A percentile compares a stretch with the other conserved stretches of the same genome.
These are phyloP conservation scores for Bembecia ichneumoniformis DNA, from an alignment of 2,888 invertebrate species.

Conservation along the genomic window DNA sequence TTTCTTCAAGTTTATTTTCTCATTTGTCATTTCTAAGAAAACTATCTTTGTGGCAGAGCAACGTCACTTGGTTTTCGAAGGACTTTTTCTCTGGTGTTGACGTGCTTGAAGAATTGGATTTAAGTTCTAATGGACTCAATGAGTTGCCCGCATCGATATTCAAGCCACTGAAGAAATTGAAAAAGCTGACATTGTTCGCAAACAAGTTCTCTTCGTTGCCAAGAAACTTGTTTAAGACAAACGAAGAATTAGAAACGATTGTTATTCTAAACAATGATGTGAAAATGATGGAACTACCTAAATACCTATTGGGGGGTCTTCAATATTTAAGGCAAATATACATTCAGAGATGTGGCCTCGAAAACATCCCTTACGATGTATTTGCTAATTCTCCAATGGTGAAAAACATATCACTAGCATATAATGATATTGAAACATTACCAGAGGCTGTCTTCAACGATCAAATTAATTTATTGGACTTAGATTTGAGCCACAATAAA, in stretches of 20 bases:
- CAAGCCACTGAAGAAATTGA: slow-evolving; percentile 72
- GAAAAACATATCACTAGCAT: slow-evolving; percentile 72
- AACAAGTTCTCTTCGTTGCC: slow-evolving; percentile 78
- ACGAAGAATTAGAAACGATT: slow-evolving; percentile 64
- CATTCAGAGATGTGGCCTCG: slow-evolving; percentile 71
- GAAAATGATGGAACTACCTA: slow-evolving; percentile 70
- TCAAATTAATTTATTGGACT: slow-evolving; percentile 71
- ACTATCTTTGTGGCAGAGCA: slow-evolving; percentile 80
- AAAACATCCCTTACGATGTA: slow-evolving; percentile 72
- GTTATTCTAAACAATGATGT: slow-evolving; percentile 73
- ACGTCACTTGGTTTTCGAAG: slow-evolving; percentile 74
- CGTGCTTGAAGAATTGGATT: slow-evolving; percentile 76
- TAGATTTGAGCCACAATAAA: slow-evolving; percentile 78
- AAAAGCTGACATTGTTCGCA: slow-evolving; percentile 75
- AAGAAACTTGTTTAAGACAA: slow-evolving; percentile 70
- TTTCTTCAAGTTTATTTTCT: slow-evolving; percentile 75
- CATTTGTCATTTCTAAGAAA: slow-evolving; percentile 72
- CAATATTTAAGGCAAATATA: slow-evolving; percentile 69
- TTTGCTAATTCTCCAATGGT: slow-evolving; percentile 74
- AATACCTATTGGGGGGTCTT: slow-evolving; percentile 74
- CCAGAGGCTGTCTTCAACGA: slow-evolving; percentile 76
- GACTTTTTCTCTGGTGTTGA: slow-evolving; percentile 75
- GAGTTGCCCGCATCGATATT: slow-evolving; percentile 75
- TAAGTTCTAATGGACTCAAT: slow-evolving; percentile 77
- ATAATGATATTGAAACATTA: slow-evolving; percentile 70